phyloP scores from a whole-genome alignment of 2,113 vertebrate species.

The Clupea harengus region DNA sequence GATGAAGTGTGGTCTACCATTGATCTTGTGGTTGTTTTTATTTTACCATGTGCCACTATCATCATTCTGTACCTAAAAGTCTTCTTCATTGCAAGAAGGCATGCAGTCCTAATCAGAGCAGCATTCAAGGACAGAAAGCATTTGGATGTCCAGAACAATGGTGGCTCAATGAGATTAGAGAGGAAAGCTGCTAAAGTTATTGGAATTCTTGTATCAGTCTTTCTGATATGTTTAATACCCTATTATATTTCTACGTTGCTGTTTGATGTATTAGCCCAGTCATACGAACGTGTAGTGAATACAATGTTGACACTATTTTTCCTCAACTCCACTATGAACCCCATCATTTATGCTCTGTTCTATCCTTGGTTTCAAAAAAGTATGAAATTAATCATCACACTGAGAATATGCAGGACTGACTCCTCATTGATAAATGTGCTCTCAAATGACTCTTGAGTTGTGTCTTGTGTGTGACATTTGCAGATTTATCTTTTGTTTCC shows the following conservation, averaged over 20 bases:
- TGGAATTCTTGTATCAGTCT: slow-evolving; percentile 17
- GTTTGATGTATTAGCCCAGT: neutral
- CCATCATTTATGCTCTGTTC: neutral
- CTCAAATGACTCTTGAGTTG: neutral
- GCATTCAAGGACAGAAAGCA: neutral
- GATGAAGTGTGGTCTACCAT: neutral
- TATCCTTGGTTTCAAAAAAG: neutral
- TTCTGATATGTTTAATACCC: slow-evolving; percentile 4
- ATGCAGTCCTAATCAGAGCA: neutral
- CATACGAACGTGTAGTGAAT: neutral
- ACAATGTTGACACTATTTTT: neutral
- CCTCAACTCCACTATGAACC: neutral
- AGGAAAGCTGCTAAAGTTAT: slow-evolving; percentile 30
- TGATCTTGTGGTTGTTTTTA: neutral
- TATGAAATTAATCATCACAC: neutral
- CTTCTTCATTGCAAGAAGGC: slow-evolving; percentile 8
- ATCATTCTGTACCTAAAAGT: neutral
- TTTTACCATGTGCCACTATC: neutral
- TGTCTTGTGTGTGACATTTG: neutral
- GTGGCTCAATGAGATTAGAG: slow-evolving; percentile 2
- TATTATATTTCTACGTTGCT: neutral
- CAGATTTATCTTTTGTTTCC: too few relatives aligned
- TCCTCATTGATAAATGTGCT: neutral
- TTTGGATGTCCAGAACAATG: neutral
- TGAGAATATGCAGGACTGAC: neutral